Evolutionary conservation across 2,113 vertebrate species (phyloP).

Genomic region (Hydrochoerus hydrochaeris): DNA sequence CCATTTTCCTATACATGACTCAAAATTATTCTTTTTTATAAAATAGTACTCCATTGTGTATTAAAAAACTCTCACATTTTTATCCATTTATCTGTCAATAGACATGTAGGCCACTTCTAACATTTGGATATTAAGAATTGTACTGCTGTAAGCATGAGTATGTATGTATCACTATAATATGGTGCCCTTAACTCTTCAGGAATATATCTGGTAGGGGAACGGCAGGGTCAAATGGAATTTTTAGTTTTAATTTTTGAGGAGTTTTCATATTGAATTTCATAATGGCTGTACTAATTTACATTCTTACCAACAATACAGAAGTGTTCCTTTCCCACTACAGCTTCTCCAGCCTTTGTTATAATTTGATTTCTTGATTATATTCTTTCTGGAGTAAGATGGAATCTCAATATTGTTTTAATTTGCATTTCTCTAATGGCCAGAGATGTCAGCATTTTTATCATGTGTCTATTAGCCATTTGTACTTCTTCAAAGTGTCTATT

Average conservation of each 20-base stretch:
- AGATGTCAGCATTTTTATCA: neutral
- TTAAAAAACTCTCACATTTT: neutral
- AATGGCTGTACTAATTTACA: neutral
- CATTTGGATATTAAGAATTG: neutral
- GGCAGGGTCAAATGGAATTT: neutral
- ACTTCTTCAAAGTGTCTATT: neutral
- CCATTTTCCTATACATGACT: neutral
- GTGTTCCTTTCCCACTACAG: neutral
- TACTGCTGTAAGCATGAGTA: neutral
- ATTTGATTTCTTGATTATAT: neutral
- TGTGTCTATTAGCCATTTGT: neutral
- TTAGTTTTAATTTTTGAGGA: neutral
- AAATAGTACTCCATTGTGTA: neutral
- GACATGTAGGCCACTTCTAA: neutral
- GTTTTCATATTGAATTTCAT: neutral
- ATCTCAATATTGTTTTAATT: neutral
- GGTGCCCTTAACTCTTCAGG: neutral
- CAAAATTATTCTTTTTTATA: neutral
- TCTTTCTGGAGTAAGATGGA: neutral
- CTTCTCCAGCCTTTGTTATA: neutral
- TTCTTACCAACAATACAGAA: neutral
- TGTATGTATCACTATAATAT: neutral
- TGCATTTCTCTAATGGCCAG: neutral
- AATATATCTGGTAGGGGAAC: neutral
- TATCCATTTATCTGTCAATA: neutral